Evolutionary conservation across 2,113 vertebrate species (phyloP).

Genomic region (Amphiprion ocellaris): DNA sequence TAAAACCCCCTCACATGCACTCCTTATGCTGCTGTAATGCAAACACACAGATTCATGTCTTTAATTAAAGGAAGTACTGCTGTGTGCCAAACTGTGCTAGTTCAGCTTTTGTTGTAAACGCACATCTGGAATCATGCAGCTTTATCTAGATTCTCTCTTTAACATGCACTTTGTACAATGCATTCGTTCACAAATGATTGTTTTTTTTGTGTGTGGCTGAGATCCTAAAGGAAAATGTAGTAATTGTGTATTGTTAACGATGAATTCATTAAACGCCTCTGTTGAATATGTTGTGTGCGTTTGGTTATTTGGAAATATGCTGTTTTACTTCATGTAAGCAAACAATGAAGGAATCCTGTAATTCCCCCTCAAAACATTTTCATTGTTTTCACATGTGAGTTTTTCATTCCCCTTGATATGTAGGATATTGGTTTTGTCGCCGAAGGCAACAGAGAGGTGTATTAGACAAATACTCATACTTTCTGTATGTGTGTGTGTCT

Average conservation of each 20-base stretch:
- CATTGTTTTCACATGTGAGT: conserved; percentile 66
- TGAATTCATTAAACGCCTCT: conserved; percentile 58
- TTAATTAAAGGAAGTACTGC: background rate
- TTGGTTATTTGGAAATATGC: conserved; percentile 58
- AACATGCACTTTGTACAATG: background rate
- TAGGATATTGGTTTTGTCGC: conserved; percentile 72
- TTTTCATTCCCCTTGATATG: conserved; percentile 70
- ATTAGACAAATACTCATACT: conserved; percentile 67
- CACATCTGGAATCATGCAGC: too few relatives aligned
- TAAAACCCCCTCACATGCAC: background rate
- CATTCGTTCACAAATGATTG: background rate
- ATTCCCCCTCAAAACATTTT: conserved; percentile 53
- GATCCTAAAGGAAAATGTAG: background rate
- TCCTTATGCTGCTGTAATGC: conserved; percentile 9
- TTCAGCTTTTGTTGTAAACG: too few relatives aligned
- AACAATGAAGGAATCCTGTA: conserved; percentile 58
- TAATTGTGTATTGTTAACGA: conserved; percentile 21
- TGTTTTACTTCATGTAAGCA: conserved; percentile 48
- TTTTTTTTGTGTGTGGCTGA: background rate
- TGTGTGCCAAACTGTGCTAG: too few relatives aligned
- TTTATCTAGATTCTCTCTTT: too few relatives aligned
- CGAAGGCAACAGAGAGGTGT: conserved; percentile 62
- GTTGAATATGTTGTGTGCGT: conserved; percentile 31
- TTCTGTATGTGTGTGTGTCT: conserved; percentile 37
- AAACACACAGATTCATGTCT: background rate